Evolutionary conservation across 2,888 invertebrate species (phyloP), one percentile per base, ranked within the genome.

Genomic region (Lingula anatina): DNA sequence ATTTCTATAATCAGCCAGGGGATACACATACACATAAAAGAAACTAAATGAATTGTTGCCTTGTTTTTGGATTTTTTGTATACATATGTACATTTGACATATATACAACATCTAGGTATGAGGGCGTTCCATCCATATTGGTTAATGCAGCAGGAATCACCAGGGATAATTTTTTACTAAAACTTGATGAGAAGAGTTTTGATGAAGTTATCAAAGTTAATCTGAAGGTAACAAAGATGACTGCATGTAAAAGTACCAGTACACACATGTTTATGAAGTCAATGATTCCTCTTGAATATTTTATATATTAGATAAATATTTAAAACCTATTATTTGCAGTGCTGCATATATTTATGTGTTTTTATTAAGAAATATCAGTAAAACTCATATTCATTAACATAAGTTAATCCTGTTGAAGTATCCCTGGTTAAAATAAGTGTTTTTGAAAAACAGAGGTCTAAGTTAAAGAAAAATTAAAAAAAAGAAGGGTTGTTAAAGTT

Each of bases 71-170:
- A n/a, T n/a, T n/a, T n/a, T n/a, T n/a, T n/a, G n/a, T n/a, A n/a
- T n/a, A n/a, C n/a, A n/a, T n/a, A n/a, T n/a, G n/a, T n/a, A n/a
- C n/a, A n/a, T n/a, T n/a, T n/a, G n/a, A n/a, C n/a, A n/a, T n/a
- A n/a, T n/a, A n/a, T n/a, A n/a, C n/a, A n/a, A 94, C 89, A 82
- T 88, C 88, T 31, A 31, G 31, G 49, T 90, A 85, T 68, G 81
- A 82, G 51, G 78, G 79, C 26, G 84, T 88, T 0, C 90, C 94
- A 0, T 84, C 84, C 2, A 84, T 94, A 50, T 80, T 93, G 28
- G 87, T 94, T 0, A 95, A 95, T 78, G 88, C 71, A 36, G 94
- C 93, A 15, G 93, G 93, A 1, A 89, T 94, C n/a, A 88, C 86
- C 0, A 81, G 86, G 49, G 92, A 93, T 72, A 86, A 86, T 56